These are phyloP conservation scores for Danio choprae DNA, from an alignment of 2,797 vertebrate species.

Conservation along the genomic window DNA sequence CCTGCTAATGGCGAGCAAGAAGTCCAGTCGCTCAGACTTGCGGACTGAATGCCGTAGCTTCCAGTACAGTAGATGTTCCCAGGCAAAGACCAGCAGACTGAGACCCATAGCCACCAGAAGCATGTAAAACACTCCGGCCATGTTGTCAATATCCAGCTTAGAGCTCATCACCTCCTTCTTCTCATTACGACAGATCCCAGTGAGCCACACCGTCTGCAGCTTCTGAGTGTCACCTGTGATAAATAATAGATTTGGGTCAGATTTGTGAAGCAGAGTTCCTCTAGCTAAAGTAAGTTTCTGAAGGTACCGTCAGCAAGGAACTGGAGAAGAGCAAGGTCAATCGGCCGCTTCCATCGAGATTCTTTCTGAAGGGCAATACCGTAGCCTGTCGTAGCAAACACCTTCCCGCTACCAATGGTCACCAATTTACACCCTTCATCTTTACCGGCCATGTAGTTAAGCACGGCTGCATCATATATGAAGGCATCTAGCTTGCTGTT, in stretches of 20 bases:
- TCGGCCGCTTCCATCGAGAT: conserved; percentile 92
- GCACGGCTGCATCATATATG: conserved; percentile 94
- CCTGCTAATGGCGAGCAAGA: conserved; percentile 94
- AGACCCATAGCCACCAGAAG: conserved; percentile 97
- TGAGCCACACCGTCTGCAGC: conserved; percentile 97
- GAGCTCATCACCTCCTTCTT: conserved; percentile 99
- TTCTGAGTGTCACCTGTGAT: conserved; percentile 93
- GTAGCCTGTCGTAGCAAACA: conserved; percentile 96
- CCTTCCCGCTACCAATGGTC: conserved; percentile 96
- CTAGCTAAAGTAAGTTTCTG: background rate
- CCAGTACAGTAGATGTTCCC: conserved; percentile 97
- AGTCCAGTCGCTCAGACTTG: conserved; percentile 86
- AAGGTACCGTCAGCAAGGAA: conserved; percentile 92
- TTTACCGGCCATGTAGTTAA: conserved; percentile 99
- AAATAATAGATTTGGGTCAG: background rate
- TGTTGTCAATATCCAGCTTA: conserved; percentile 98
- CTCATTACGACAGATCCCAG: conserved; percentile 97
- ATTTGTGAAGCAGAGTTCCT: background rate
- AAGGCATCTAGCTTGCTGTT: conserved; percentile 96
- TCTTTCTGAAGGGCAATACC: conserved; percentile 98
- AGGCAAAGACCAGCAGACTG: conserved; percentile 94
- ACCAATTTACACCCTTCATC: conserved; percentile 98
- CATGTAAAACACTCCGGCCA: conserved; percentile 99
- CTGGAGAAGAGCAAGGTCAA: conserved; percentile 95
- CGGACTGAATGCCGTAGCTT: conserved; percentile 90